Conservation (phyloP, 2,113 vertebrate species). For the Microtus montanus region DNA sequence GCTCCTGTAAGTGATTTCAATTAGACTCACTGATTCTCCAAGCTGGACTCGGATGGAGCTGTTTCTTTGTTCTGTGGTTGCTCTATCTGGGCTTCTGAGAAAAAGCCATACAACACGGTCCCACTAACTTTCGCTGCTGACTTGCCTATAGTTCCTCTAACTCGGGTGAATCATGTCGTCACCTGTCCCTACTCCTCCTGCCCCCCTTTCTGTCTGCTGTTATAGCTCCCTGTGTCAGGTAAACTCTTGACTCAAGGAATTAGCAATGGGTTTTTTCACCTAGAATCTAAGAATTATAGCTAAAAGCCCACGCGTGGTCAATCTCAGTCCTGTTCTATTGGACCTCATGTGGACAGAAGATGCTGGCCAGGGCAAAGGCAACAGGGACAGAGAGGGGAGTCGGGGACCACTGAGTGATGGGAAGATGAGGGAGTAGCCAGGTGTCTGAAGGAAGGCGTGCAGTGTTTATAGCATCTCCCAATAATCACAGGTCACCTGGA, state of each 20-base stretch:
- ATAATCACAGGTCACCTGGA: neutral
- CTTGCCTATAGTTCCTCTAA: neutral
- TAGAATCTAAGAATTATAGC: neutral
- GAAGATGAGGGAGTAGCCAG: neutral
- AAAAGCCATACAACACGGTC: neutral
- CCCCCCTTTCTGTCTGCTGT: neutral
- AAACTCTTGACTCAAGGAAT: neutral
- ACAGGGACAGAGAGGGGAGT: neutral
- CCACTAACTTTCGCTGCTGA: neutral
- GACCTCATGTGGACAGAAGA: neutral
- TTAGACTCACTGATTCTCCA: neutral
- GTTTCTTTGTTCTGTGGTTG: neutral
- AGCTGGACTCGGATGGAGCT: neutral
- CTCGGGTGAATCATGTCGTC: neutral
- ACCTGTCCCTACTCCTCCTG: neutral
- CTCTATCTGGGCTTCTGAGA: neutral
- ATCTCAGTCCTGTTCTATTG: neutral
- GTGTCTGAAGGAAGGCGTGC: neutral
- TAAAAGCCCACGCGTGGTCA: neutral
- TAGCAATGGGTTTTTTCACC: neutral
- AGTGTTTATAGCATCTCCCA: neutral
- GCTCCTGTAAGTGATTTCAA: neutral
- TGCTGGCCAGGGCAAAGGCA: neutral
- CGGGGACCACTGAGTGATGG: neutral
- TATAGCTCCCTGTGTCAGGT: neutral